Evolutionary conservation across 1,140 invertebrate genomes (phyloP), one percentile per base, ranked within the genome.

Genomic region (Drosophila cardini): DNA sequence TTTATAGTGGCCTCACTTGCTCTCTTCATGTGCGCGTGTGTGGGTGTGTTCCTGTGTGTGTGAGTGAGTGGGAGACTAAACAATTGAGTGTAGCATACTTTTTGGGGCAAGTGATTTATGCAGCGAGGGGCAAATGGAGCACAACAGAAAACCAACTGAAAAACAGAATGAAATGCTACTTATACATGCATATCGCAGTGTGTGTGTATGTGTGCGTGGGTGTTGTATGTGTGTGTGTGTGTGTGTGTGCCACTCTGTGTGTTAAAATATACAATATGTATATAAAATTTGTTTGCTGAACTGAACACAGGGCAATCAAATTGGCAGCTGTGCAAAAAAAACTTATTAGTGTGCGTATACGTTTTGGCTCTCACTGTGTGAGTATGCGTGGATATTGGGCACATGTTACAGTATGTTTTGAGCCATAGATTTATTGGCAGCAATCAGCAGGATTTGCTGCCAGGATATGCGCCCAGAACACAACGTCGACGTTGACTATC

Each of bases 341-440:
- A 74, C 73, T 74, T 85, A 78, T 86, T 80, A 73, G 70, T 78
- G 36, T 71, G 52, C 52, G 48, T 11, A 53, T 61, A 61, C 30
- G 43, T 71, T 71, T 45, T 71, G 30, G 26, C 55, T 16, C 48
- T 40, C 26, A 48, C 34, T 72, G 43, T 52, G 53, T 50, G 60
- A 34, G 57, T 52, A n/a, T n/a, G n/a, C n/a, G 43, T 45, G 50
- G 10, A 43, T 48, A 40, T 10, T 26, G 9, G 43, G 55, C 58
- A 74, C 68, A 77, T 80, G 82, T 71, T 62, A 81, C 70, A 86
- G 62, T 61, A 74, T 78, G 72, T 73, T 55, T 18, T 84, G 80
- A 87, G 80, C 84, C 77, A 89, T 80, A 89, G 84, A 89, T 89
- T 89, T 89, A 89, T 89, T 82, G 74, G 62, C 45, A 56, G 73